Base-by-base conservation (phyloP, 2,797 vertebrate genomes). In the Anguilla marmorata region DNA sequence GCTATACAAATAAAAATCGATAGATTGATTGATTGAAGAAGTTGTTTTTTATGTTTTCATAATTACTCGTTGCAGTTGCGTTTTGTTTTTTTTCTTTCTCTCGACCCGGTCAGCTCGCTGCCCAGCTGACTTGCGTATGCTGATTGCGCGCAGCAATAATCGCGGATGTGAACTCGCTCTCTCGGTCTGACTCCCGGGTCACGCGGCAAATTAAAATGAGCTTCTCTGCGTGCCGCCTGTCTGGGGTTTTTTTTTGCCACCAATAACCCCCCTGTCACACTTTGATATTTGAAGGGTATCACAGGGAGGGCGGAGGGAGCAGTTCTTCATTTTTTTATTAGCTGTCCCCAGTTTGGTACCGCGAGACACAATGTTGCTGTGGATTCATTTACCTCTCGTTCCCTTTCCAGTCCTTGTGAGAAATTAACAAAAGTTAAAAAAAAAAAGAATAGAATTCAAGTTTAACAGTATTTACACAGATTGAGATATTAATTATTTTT, bases 41-140 rank as follows among this genome's bases (percentile, higher is more conserved):
- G 94, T 93, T 94, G 93, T 95, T 93, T 94, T 93, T 93, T 94
- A 90, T 96, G 95, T 95, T 95, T 96, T 96, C 95, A 33, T 33
- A 41, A 41, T 87, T 95, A 94, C 93, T 89, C 90, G 88, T 83
- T 48, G 33, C 14, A 45, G 45, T 45, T 52, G 4, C 5, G 41
- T 60, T 45, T 84, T 21, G 2, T 19, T 54, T 58, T 27, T 27
- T 60, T 45, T 84, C 9, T 0, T 27, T 54, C 41, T 37, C 84
- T n/a, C 45, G 85, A 3, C 24, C 63, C 5, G 63, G 80, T 80
- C 7, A n/a, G 48, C 27, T 14, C 54, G 9, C 50, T 48, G 76
- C 21, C 0, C 12, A 21, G 41, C 56, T 30, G 21, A 50, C 45
- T 50, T 16, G 1, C n/a, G 37, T 37, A 27, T 14, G n/a, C 52